These are phyloP conservation scores for Miltochrista miniata DNA, from an alignment of 2,888 invertebrate genomes.

Conservation along the genomic window DNA sequence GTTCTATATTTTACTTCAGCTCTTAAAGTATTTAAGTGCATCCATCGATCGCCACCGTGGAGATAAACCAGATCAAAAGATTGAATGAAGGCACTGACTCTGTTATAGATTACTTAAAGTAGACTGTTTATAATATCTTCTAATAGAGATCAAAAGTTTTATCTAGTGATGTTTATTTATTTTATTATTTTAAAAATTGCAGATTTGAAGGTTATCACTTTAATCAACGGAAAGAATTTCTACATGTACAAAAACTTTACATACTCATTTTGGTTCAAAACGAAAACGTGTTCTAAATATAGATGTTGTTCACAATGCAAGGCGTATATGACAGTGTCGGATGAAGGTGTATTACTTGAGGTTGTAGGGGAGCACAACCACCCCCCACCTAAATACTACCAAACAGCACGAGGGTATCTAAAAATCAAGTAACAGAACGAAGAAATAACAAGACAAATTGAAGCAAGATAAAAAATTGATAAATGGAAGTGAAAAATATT, in stretches of 20 bases:
- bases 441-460: too few species aligned
- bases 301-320: conserved; percentile 35
- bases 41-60: too few species aligned
- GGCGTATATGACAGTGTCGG: conserved; percentile 27
- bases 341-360: conserved; percentile 16
- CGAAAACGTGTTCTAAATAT: conserved; percentile 18
- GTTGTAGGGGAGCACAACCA: conserved; percentile 9
- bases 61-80: too few species aligned
- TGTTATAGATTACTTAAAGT: background rate
- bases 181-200: background rate
- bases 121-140: background rate
- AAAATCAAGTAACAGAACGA: too few species aligned
- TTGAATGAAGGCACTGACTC: background rate
- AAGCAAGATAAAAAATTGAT: too few species aligned
- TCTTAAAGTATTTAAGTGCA: too few species aligned
- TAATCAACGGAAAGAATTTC: conserved; percentile 35
- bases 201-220: conserved; percentile 26
- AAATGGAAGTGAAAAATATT: too few species aligned
- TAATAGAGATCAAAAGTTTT: background rate
- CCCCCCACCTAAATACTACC: background rate
- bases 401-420: background rate
- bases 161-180: background rate
- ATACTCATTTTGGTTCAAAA: conserved; percentile 26
- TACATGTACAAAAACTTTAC: conserved; percentile 41
- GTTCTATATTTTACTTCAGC: too few species aligned